Evolutionary conservation across 2,113 vertebrate species (phyloP).

Genomic region (Neofelis nebulosa): DNA sequence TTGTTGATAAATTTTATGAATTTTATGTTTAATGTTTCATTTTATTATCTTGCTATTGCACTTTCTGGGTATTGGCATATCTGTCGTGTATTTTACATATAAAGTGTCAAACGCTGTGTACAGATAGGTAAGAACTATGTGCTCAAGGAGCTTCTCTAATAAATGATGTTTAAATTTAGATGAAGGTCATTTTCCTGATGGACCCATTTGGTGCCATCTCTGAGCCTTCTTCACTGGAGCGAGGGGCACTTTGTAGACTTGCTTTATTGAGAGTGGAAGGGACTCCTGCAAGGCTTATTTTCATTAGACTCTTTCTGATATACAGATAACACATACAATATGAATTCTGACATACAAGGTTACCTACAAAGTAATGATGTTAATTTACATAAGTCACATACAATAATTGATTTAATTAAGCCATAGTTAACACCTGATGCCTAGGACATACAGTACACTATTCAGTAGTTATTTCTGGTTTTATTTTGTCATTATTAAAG

Average conservation of each 20-base stretch:
- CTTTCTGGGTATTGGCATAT: not conserved
- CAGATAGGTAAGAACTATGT: not conserved
- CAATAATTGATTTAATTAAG: conserved; percentile 10
- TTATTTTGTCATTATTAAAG: not conserved
- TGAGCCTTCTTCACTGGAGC: not conserved
- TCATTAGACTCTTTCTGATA: not conserved
- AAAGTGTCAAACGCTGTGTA: not conserved
- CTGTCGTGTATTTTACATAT: not conserved
- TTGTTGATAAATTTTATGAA: not conserved
- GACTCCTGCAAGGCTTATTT: not conserved
- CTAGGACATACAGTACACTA: not conserved
- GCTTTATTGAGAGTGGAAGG: not conserved
- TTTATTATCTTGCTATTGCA: not conserved
- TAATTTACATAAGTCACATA: not conserved
- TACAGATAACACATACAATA: not conserved
- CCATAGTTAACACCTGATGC: not conserved
- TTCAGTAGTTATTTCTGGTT: not conserved
- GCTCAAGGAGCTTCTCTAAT: not conserved
- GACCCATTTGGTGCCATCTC: not conserved
- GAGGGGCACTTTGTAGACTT: not conserved
- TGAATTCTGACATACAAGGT: not conserved
- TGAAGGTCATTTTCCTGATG: conserved; percentile 7
- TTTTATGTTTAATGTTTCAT: conserved; percentile 4
- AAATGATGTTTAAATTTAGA: conserved; percentile 11
- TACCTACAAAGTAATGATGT: not conserved